Percentiles rank a stretch among this genome's conserved stretches.
These are phyloP conservation scores for Lordiphosa stackelbergi DNA, from an alignment of 1,140 invertebrate genomes.

Conservation along the genomic window DNA sequence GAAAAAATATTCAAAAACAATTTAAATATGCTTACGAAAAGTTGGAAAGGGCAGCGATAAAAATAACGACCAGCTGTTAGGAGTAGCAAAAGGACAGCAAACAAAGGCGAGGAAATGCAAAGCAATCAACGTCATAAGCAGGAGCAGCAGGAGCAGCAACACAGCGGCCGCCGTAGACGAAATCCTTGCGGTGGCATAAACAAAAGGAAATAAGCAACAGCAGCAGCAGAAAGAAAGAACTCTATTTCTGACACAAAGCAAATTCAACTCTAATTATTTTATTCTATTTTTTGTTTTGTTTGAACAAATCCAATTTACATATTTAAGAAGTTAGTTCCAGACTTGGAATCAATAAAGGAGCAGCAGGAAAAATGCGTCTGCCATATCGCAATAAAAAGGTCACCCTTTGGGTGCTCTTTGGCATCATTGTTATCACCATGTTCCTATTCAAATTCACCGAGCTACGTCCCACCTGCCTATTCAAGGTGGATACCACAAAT, in stretches of 20 bases:
- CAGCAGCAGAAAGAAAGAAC: conserved; percentile 14
- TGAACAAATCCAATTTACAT: conserved; percentile 68
- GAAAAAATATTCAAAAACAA: conserved; percentile 37
- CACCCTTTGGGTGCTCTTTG: conserved; percentile 72
- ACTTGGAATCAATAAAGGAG: background rate
- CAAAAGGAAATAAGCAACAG: conserved; percentile 13
- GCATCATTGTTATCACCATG: conserved; percentile 74
- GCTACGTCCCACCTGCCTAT: conserved; percentile 73
- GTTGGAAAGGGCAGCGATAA: background rate
- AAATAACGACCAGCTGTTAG: conserved; percentile 8
- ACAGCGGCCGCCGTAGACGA: conserved; percentile 36
- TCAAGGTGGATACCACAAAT: conserved; percentile 60
- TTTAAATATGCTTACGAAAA: conserved; percentile 53
- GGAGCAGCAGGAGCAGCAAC: conserved; percentile 38
- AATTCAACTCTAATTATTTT: conserved; percentile 37
- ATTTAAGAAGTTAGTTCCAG: conserved; percentile 39
- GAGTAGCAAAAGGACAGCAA: conserved; percentile 29
- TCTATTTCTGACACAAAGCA: conserved; percentile 19
- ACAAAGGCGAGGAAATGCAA: conserved; percentile 62
- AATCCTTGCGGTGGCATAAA: conserved; percentile 49
- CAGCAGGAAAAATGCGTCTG: conserved; percentile 57
- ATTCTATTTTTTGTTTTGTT: background rate
- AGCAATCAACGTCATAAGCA: conserved; percentile 68
- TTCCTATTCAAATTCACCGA: conserved; percentile 77
- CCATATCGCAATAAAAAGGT: conserved; percentile 74